phyloP scores from a whole-genome alignment of 2,888 invertebrate genomes.

The Mythimna ferrago region DNA sequence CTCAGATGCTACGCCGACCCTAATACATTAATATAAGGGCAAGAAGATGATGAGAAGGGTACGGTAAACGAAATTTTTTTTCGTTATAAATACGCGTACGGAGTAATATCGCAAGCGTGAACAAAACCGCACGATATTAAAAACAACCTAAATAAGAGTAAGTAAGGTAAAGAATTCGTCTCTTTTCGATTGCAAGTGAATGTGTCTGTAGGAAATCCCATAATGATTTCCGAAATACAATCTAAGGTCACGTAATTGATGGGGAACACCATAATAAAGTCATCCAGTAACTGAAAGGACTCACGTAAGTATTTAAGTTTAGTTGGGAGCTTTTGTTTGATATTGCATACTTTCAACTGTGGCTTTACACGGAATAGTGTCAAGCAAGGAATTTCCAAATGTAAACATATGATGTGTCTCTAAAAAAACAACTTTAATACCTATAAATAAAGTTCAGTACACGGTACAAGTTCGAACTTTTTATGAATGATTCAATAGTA shows the following conservation, averaged over 20 bases:
- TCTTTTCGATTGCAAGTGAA: neutral
- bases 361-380: neutral
- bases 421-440: neutral
- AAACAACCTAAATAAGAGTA: too few relatives aligned
- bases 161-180: too few relatives aligned
- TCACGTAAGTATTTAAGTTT: neutral
- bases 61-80: neutral
- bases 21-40: neutral
- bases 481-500: neutral
- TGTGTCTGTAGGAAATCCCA: conserved; percentile 17
- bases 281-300: neutral
- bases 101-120: too few relatives aligned
- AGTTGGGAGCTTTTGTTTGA: neutral
- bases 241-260: neutral
- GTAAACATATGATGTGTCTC: neutral
- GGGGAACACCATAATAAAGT: conserved; percentile 3
- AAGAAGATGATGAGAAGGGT: neutral
- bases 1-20: neutral
- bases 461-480: neutral
- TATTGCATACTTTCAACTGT: neutral
- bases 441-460: neutral
- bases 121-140: too few relatives aligned
- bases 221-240: conserved; percentile 8
- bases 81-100: neutral
- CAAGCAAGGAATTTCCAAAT: neutral